Evolutionary conservation across 2,888 invertebrate genomes (phyloP), one percentile per base, ranked within the genome.

Genomic region (Dimorphilus gyrociliatus): DNA sequence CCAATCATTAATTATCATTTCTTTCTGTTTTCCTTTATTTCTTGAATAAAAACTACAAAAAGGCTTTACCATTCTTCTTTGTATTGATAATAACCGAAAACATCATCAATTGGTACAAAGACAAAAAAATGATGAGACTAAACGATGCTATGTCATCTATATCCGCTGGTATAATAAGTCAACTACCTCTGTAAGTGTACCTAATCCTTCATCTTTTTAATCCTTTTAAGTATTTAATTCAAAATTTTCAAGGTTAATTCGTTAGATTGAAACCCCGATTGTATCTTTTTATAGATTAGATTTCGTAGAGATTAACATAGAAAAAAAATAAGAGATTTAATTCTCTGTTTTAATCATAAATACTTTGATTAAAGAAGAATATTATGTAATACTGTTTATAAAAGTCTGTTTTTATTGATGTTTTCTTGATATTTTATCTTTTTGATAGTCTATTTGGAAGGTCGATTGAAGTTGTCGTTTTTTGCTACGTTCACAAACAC

Each of bases 91-190:
- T 76, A 2, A 37, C 80, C 50, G 81, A 82, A 55, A 74, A 76
- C 50, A 55, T 74, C 24, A 66, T 78, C 12, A 62, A 77, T 19
- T 69, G 69, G 56, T 46, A 72, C 31, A 73, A 73, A 48, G 71
- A 69, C 7, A n/a, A n/a, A n/a, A n/a, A n/a, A n/a, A 66, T 69
- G 0, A 72, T 75, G 37, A 70, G 80, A 39, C 53, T 78, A 23
- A 81, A 80, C 53, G 80, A 81, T 52, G 74, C 76, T 15, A 67
- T 81, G 33, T 77, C 78, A 5, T 80, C 81, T 36, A 59, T 81
- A 6, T 44, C 51, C 3, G 55, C 55, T 29, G 62, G 62, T 12
- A 19, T 62, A 2, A 36, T 59, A 3, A 55, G 55, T 3, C 38
- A 47, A 6, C 32, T 60, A 6, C 51, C 56, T 28, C 30, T 47